Conservation (phyloP, 2,888 invertebrate species). For the Cosmopolites sordidus region DNA sequence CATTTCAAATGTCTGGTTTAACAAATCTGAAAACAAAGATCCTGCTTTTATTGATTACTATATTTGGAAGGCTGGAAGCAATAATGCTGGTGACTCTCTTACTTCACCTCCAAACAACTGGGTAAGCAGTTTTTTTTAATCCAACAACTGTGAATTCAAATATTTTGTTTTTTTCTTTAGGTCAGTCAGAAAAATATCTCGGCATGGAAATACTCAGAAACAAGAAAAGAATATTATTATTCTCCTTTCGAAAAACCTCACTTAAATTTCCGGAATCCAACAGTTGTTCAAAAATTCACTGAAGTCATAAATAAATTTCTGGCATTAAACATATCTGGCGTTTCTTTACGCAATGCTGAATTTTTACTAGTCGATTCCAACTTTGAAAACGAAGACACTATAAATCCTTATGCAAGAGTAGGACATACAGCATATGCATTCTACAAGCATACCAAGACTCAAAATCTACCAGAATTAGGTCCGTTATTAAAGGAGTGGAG, state of each 20-base stretch:
- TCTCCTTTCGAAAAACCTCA: constrained; percentile 77
- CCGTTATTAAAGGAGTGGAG: constrained; percentile 61
- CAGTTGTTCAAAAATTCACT: constrained; percentile 63
- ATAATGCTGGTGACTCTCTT: constrained; percentile 42
- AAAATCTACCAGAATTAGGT: constrained; percentile 58
- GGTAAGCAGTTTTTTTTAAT: constrained; percentile 49
- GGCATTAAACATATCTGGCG: constrained; percentile 73
- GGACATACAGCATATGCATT: constrained; percentile 58
- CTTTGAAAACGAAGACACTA: constrained; percentile 51
- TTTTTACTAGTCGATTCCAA: constrained; percentile 59
- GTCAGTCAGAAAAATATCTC: constrained; percentile 47
- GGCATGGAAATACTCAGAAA: constrained; percentile 67
- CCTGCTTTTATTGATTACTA: constrained; percentile 69
- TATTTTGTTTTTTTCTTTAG: constrained; percentile 19
- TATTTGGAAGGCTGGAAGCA: constrained; percentile 61
- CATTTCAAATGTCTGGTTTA: constrained; percentile 70
- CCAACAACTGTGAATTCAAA: constrained; percentile 1
- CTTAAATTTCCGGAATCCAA: constrained; percentile 71
- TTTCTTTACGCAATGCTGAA: constrained; percentile 68
- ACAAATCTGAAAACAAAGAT: constrained; percentile 56
- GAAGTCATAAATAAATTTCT: constrained; percentile 68
- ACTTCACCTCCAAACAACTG: constrained; percentile 65
- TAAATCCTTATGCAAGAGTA: constrained; percentile 39
- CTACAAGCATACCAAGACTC: constrained; percentile 61
- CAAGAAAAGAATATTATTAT: constrained; percentile 63